Evolutionary conservation across 1,140 invertebrate species (phyloP).

Genomic region (Heliconius eleuchia): DNA sequence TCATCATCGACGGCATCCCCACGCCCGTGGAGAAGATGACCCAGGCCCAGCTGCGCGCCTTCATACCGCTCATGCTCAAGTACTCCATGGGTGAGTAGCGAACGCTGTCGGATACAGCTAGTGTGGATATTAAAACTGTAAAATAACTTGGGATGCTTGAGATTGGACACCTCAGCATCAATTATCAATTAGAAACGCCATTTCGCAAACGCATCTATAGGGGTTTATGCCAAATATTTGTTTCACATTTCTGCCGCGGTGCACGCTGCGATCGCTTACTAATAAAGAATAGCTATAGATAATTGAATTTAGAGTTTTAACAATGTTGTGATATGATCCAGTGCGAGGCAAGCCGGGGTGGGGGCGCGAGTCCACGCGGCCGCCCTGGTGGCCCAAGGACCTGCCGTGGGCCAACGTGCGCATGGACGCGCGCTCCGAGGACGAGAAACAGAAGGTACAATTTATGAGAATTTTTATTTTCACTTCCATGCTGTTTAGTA

Average conservation of each 20-base stretch:
- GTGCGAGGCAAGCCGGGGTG: constrained; percentile 98
- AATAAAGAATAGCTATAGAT: neutral
- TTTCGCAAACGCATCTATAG: too few species aligned
- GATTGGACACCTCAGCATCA: too few species aligned
- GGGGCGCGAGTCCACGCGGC: constrained; percentile 96
- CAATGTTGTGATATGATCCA: constrained; percentile 40
- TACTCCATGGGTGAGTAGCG: constrained; percentile 91
- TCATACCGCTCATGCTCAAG: constrained; percentile 98
- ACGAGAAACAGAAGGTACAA: constrained; percentile 95
- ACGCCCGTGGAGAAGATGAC: constrained; percentile 99
- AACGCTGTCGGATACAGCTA: too few species aligned
- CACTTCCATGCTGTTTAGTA: too few species aligned
- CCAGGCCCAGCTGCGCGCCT: constrained; percentile 96
- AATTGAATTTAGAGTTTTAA: too few species aligned
- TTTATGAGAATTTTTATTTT: too few species aligned
- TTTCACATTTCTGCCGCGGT: too few species aligned
- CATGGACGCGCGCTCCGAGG: constrained; percentile 97
- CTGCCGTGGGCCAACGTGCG: constrained; percentile 98
- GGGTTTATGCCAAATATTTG: too few species aligned
- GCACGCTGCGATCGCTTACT: too few species aligned
- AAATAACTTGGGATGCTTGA: too few species aligned
- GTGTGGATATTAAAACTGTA: too few species aligned
- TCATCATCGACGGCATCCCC: constrained; percentile 98
- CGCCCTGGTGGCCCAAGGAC: constrained; percentile 98
- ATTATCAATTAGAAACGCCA: too few species aligned